Base-by-base conservation (phyloP, 2,113 vertebrate species). In the Bostrychus sinensis region DNA sequence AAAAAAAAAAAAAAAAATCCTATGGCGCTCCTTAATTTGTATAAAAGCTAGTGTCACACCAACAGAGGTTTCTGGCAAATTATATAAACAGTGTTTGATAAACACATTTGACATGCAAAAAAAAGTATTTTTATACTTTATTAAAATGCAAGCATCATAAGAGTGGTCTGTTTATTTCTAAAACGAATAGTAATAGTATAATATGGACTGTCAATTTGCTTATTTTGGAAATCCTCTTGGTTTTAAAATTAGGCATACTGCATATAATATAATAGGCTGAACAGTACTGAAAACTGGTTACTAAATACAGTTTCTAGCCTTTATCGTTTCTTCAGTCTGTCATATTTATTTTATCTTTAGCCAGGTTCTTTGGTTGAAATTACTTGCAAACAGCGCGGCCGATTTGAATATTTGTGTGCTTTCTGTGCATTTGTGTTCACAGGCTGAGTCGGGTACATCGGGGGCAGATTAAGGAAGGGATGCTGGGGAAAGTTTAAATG, bases 341-440 rank as follows among this genome's bases (percentile, higher is more conserved):
- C n/a, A 16, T 12, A 17, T 17, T 12, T n/a, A n/a, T 16, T 4
- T 1, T 0, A 8, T 56, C 36, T 53, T 79, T 38, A 72, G 34
- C 55, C 50, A 10, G 50, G 37, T 1, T 70, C 45, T 62, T 84
- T 74, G 46, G 81, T 88, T 39, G 86, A 41, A 25, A 90, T 81
- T 7, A 82, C 81, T 57, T 84, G 86, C 75, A 90, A 39, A 63
- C 71, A 89, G 26, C 88, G 78, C 0, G 53, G 77, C 57, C 85
- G 13, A 16, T 50, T 75, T 2, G 66, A 11, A 36, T 2, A 7
- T 0, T 46, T 16, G 34, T 85, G 86, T 0, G 53, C 5, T 25
- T 80, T 85, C 1, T 66, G 48, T 2, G 11, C 30, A 20, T 22
- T 12, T 4, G n/a, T 32, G 23, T 63, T 76, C n/a, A 48, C 6